Evolutionary conservation across 2,888 invertebrate species (phyloP), one percentile per base, ranked within the genome.

Genomic region (Zygaena filipendulae): DNA sequence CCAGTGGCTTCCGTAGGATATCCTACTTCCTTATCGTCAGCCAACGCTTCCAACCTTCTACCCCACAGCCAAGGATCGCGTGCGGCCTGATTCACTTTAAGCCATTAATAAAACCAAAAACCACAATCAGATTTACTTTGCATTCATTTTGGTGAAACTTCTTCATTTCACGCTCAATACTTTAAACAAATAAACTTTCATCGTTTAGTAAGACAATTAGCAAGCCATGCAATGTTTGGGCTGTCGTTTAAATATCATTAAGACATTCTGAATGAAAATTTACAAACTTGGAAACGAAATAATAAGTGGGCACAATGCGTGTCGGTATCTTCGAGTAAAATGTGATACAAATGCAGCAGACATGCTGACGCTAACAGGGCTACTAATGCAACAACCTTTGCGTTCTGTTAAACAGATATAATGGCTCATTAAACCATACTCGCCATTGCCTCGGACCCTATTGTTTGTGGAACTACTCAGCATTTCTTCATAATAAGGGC

Each of bases 351-450:
- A 7, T 7, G 16, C 16, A 7, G 45, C 39, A 37, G 45, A 39
- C 38, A 42, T 36, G 39, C 43, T 43, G 40, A 45, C 45, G 38
- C 48, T 57, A 59, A 54, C 59, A 49, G 50, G 43, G 21, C 23
- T 27, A 27, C 30, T 33, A 42, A 40, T 45, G 38, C 35, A 49
- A 41, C 48, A 53, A 49, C 45, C 46, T 49, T n/a, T 50, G 52
- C 47, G 42, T 51, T 49, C 47, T 48, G 45, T 40, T 48, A 45
- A 60, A 52, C 52, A 44, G 43, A 45, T 50, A 68, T 69, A 71
- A 74, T 71, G 56, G 62, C 67, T 74, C 72, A 71, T 74, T 72
- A 74, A 62, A 49, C 64, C 68, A 61, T 63, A 64, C 59, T 50
- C 50, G 64, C 47, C 49, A 46, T 42, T 53, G 52, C 52, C 52